These are phyloP conservation scores for Spicauda simplicius DNA, from an alignment of 2,888 invertebrate genomes.

Conservation along the genomic window DNA sequence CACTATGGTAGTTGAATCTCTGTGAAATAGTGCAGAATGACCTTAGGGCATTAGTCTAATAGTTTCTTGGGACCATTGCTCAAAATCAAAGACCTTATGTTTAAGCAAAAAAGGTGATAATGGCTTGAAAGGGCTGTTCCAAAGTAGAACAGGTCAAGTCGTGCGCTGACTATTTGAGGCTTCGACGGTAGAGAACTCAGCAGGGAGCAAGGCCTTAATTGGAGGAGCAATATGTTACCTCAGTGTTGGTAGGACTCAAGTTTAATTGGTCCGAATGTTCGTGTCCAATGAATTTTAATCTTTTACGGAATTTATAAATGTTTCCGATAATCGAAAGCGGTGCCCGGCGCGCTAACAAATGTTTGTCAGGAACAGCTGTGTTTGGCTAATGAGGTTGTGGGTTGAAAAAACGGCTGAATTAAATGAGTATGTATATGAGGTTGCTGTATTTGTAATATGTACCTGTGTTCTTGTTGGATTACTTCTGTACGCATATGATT, in stretches of 20 bases:
- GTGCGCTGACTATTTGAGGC: slow-evolving; percentile 75
- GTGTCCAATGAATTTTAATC: slow-evolving; percentile 46
- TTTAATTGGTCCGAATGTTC: slow-evolving; percentile 54
- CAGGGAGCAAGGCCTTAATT: slow-evolving; percentile 80
- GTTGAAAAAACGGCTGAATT: neutral
- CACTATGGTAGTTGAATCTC: slow-evolving; percentile 60
- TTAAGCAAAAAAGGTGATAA: slow-evolving; percentile 44
- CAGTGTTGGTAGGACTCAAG: slow-evolving; percentile 53
- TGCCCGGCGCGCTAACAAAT: slow-evolving; percentile 32
- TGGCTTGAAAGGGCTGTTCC: slow-evolving; percentile 37
- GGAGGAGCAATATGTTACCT: slow-evolving; percentile 80
- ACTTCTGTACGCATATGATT: too few species aligned
- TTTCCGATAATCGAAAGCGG: slow-evolving; percentile 44
- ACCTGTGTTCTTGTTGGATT: too few species aligned
- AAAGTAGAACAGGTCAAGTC: slow-evolving; percentile 64
- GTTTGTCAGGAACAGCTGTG: slow-evolving; percentile 23
- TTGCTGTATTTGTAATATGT: too few species aligned
- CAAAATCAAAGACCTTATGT: slow-evolving; percentile 44
- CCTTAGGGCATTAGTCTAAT: slow-evolving; percentile 71
- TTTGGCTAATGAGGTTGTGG: slow-evolving; percentile 25
- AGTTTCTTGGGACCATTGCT: slow-evolving; percentile 60
- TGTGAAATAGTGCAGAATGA: slow-evolving; percentile 67
- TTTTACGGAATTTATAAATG: slow-evolving; percentile 48
- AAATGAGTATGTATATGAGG: neutral
- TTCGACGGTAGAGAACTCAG: slow-evolving; percentile 74